Conservation (phyloP, 2,797 vertebrate genomes). For the Schizopygopsis malacanthus region DNA sequence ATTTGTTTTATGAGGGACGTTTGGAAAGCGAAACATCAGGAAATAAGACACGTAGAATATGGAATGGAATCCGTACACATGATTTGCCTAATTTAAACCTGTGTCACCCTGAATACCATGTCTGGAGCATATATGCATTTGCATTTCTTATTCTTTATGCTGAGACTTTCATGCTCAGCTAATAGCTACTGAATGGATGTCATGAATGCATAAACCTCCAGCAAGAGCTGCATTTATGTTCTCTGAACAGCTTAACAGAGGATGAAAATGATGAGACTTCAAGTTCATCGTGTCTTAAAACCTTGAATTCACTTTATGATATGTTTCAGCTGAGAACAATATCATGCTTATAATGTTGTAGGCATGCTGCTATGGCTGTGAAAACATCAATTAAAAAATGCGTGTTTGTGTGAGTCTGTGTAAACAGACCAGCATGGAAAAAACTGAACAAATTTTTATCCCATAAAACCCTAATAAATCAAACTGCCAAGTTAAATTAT, state of each 20-base stretch:
- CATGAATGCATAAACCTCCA: conserved; percentile 23
- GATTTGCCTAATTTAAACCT: not conserved
- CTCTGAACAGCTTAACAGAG: conserved; percentile 38
- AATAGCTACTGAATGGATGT: not conserved
- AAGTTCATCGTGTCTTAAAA: conserved; percentile 48
- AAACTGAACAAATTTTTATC: not conserved
- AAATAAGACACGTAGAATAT: not conserved
- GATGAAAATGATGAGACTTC: conserved; percentile 43
- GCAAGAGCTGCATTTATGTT: conserved; percentile 36
- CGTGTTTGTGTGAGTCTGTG: not conserved
- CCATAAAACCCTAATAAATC: conserved; percentile 28
- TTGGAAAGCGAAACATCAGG: not conserved
- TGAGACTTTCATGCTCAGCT: not conserved
- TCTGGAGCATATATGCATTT: not conserved
- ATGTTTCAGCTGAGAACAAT: conserved; percentile 39
- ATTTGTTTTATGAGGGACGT: not conserved
- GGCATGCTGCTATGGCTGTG: conserved; percentile 14
- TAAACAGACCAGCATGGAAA: conserved; percentile 20
- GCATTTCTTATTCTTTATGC: conserved; percentile 3
- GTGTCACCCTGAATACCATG: not conserved
- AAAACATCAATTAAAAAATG: conserved; percentile 32
- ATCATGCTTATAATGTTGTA: conserved; percentile 32
- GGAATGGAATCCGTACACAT: not conserved
- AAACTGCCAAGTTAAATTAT: conserved; percentile 34
- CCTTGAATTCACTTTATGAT: conserved; percentile 43